These are phyloP conservation scores for Sthenelais limicola DNA, from an alignment of 2,888 invertebrate genomes.

Conservation along the genomic window DNA sequence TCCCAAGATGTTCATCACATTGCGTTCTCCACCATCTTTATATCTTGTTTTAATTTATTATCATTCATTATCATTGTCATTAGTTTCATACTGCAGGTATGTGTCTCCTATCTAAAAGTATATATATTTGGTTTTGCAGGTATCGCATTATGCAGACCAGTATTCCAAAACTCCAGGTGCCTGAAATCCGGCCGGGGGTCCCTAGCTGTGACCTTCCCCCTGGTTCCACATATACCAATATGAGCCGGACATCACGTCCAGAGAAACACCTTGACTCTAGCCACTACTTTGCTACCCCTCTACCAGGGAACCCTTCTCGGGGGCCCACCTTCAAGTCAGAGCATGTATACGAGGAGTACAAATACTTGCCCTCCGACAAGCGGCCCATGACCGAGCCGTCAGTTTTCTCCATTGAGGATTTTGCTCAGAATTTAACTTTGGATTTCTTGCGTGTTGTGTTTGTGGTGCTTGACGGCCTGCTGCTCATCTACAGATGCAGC, in stretches of 20 bases:
- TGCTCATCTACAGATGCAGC: slow-evolving; percentile 50
- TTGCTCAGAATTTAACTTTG: slow-evolving; percentile 39
- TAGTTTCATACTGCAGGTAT: too few relatives aligned
- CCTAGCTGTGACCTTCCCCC: slow-evolving; percentile 31
- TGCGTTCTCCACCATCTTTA: too few relatives aligned
- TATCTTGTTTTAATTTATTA: too few relatives aligned
- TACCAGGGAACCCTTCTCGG: slow-evolving; percentile 28
- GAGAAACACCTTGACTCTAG: slow-evolving; percentile 44
- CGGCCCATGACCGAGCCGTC: background rate
- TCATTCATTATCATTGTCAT: too few relatives aligned
- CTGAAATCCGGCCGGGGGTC: slow-evolving; percentile 16
- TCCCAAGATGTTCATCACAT: too few relatives aligned
- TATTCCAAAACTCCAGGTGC: slow-evolving; percentile 15
- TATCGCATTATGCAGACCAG: slow-evolving; percentile 27
- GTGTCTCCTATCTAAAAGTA: too few relatives aligned
- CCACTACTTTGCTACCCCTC: slow-evolving; percentile 31
- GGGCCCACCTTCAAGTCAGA: slow-evolving; percentile 40
- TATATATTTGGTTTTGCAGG: too few relatives aligned
- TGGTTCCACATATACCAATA: slow-evolving; percentile 18
- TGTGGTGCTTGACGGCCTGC: slow-evolving; percentile 48
- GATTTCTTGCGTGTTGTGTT: slow-evolving; percentile 48
- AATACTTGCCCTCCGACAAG: slow-evolving; percentile 26
- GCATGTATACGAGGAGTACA: slow-evolving; percentile 44
- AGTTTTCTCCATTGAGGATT: slow-evolving; percentile 39
- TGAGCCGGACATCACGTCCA: slow-evolving; percentile 22